Evolutionary conservation across 2,113 vertebrate species (phyloP).

Genomic region (Thalassoma bifasciatum): DNA sequence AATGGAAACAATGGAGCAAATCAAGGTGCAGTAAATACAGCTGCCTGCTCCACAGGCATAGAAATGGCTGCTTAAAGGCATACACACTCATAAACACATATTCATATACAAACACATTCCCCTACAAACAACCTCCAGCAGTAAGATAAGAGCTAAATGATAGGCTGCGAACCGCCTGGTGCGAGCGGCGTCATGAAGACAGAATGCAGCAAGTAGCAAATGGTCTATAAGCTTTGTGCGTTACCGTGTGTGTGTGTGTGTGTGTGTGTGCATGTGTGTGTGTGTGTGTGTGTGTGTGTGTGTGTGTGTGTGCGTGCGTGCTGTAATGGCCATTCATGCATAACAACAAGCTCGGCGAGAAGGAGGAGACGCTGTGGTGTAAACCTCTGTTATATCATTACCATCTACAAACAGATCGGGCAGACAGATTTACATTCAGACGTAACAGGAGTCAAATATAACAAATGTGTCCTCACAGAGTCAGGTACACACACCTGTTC

Average conservation of each 20-base stretch:
- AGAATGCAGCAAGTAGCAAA: constrained; percentile 57
- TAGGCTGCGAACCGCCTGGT: constrained; percentile 56
- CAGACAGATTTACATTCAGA: constrained; percentile 27
- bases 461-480: constrained; percentile 24
- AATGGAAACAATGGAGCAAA: constrained; percentile 60
- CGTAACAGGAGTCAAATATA: constrained; percentile 22
- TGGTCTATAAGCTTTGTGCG: constrained; percentile 53
- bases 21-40: constrained; percentile 40
- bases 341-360: constrained; percentile 25
- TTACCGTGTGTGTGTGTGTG: constrained; percentile 31
- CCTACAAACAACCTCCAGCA: constrained; percentile 69
- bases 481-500: constrained; percentile 21
- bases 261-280: constrained; percentile 8
- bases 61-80: constrained; percentile 11
- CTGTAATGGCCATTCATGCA: constrained; percentile 51
- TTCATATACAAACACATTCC: constrained; percentile 30
- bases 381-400: constrained; percentile 30
- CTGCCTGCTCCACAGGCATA: constrained; percentile 4
- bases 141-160: constrained; percentile 71
- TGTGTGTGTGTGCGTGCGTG: constrained; percentile 3
- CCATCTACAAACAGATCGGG: constrained; percentile 13
- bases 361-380: constrained; percentile 19
- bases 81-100: not conserved
- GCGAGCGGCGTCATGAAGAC: constrained; percentile 64
- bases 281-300: constrained; percentile 20